Base-by-base conservation (phyloP, 2,113 vertebrate genomes). In the Toxotes chatareus region DNA sequence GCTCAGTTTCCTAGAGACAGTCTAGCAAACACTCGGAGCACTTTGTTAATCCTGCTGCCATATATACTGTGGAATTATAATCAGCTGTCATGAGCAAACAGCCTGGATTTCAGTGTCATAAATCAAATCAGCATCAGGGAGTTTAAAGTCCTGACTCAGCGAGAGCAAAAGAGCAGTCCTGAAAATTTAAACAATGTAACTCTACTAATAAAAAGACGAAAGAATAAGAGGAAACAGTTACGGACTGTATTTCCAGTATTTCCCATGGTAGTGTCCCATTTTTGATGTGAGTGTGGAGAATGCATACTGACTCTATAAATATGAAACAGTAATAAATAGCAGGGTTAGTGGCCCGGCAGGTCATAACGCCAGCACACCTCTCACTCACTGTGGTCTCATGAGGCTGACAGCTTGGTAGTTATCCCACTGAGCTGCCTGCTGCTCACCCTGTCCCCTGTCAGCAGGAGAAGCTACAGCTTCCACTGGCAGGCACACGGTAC, bases 41-140 rank as follows among this genome's bases (percentile, higher is more conserved):
- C 71, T 80, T 68, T 44, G 84, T 49, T 64, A 80, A 91, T 87
- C 83, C 87, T 61, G 72, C 76, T 79, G 68, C 77, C 79, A 79
- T 79, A 76, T 85, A 85, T 69, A 89, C 64, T 42, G 79, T 61
- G 72, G 68, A 81, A 83, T 76, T 82, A 83, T 56, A 87, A 89
- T 85, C 87, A 84, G 78, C 60, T 76, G 82, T 71, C 36, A 3
- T 31, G 76, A 75, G 76, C 56, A 55, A 68, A 66, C 69, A 82
- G 76, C 46, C 67, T 17, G 62, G 40, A 76, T 79, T 77, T 67
- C 49, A 73, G 49, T 12, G 44, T 66, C 78, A 76, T 70, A 64
- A 79, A 87, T 85, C 70, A 65, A 67, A 75, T 70, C 77, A 87
- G 71, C 63, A 64, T 60, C 38, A 61, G 70, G 42, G 64, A 76